Evolutionary conservation across 2,888 invertebrate genomes (phyloP), one percentile per base, ranked within the genome.

Genomic region (Chironomus tentans): DNA sequence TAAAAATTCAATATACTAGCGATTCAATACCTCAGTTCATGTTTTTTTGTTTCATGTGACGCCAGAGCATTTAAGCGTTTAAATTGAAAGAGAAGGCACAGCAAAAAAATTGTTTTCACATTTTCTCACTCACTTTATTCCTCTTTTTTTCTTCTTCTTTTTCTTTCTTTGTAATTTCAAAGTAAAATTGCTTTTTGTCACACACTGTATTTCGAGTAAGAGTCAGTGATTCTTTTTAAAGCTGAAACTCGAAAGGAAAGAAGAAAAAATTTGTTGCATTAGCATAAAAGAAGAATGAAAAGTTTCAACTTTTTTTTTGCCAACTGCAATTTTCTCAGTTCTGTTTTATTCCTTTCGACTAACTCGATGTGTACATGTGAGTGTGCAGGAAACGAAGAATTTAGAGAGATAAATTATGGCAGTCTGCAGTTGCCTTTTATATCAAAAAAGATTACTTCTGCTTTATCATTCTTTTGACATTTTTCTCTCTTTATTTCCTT

Each of bases 141-240:
- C 15, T 18, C 15, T 15, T 56, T 56, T 56, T 18, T n/a, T 56
- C 56, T 56, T 18, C 18, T 65, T 65, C 65, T 65, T 24, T 12
- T 13, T 65, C 13, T 22, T 22, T 62, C 62, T 62, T 21, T 62
- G 15, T 12, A 62, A 65, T 21, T 21, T 65, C 18, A 22, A 21
- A 24, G 21, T 65, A 65, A 65, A 65, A 65, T 65, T 65, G 65
- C 65, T 65, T 65, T 65, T 65, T 65, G 65, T 65, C 65, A 65
- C 65, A 62, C 50, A 56, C 56, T 38, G 38, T 38, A 38, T 38
- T 38, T 38, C 38, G 38, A 38, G 38, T 38, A 38, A 38, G 38
- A 56, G 56, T 56, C 56, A 56, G 56, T 50, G 50, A 50, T 50
- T 56, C 56, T 56, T 56, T 38, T 38, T 38, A 38, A 38, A 38